Evolutionary conservation across 2,113 vertebrate genomes (phyloP).

Genomic region (Sula dactylatra): DNA sequence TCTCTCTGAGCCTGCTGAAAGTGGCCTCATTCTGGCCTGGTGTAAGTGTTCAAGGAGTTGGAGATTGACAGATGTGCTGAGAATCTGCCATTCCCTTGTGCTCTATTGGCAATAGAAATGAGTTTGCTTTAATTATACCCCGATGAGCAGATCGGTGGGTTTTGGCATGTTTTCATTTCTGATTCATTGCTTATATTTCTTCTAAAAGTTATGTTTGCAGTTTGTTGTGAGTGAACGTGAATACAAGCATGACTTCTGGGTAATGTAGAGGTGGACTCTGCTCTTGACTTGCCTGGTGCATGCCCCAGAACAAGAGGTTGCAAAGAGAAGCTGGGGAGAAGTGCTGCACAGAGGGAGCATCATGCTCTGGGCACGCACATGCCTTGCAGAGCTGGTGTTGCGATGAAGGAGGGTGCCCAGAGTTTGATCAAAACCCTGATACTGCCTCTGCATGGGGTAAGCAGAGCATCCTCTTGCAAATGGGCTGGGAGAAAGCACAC

Average conservation of each 20-base stretch:
- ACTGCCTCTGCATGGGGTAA: not conserved
- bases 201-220: rapidly evolving
- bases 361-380: rapidly evolving
- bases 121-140: not conserved
- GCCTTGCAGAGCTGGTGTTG: not conserved
- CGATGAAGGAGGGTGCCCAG: not conserved
- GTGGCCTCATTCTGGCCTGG: not conserved
- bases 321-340: not conserved
- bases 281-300: not conserved
- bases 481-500: rapidly evolving
- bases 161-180: not conserved
- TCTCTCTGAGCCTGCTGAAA: not conserved
- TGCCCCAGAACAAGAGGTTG: not conserved
- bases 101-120: rapidly evolving
- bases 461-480: not conserved
- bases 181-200: not conserved
- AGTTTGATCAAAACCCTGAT: not conserved
- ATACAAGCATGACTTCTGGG: rapidly evolving
- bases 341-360: rapidly evolving
- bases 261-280: rapidly evolving
- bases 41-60: not conserved
- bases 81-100: rapidly evolving
- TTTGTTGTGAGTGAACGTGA: not conserved
- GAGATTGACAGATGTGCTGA: not conserved
- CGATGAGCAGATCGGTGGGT: rapidly evolving